Conservation (phyloP, 2,888 invertebrate species). For the Gastrophysa polygoni region DNA sequence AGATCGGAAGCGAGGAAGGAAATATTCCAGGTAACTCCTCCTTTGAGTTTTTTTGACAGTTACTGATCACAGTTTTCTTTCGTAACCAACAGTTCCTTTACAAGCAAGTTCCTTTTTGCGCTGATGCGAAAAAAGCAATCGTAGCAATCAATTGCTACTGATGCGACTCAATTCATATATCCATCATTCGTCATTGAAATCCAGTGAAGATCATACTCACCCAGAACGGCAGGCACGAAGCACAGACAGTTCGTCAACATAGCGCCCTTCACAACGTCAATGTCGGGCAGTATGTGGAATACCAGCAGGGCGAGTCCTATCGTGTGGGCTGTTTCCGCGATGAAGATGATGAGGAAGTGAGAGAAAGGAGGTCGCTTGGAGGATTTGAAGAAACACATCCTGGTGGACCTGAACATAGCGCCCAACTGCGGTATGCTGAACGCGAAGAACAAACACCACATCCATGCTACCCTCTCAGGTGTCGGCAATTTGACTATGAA, state of each 20-base stretch:
- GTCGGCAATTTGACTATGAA: slow-evolving; percentile 82
- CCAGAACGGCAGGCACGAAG: slow-evolving; percentile 80
- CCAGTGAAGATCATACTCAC: slow-evolving; percentile 56
- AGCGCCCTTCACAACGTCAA: slow-evolving; percentile 93
- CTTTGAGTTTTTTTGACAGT: too few species aligned
- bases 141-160: too few species aligned
- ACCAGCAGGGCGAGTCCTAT: slow-evolving; percentile 86
- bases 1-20: too few species aligned
- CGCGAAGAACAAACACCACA: slow-evolving; percentile 88
- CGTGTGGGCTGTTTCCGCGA: slow-evolving; percentile 88
- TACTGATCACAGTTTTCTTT: too few species aligned
- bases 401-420: slow-evolving; percentile 78
- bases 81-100: too few species aligned
- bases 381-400: slow-evolving; percentile 91
- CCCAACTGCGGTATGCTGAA: slow-evolving; percentile 90
- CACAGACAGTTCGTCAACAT: slow-evolving; percentile 97
- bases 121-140: too few species aligned
- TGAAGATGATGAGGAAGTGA: slow-evolving; percentile 72
- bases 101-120: too few species aligned
- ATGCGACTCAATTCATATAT: too few species aligned
- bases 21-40: too few species aligned
- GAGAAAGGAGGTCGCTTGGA: slow-evolving; percentile 74
- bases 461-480: slow-evolving; percentile 89
- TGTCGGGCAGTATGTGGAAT: slow-evolving; percentile 86
- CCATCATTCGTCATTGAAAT: too few species aligned